Evolutionary conservation across 2,797 vertebrate species (phyloP), one percentile per base, ranked within the genome.

Genomic region (Molossus molossus): DNA sequence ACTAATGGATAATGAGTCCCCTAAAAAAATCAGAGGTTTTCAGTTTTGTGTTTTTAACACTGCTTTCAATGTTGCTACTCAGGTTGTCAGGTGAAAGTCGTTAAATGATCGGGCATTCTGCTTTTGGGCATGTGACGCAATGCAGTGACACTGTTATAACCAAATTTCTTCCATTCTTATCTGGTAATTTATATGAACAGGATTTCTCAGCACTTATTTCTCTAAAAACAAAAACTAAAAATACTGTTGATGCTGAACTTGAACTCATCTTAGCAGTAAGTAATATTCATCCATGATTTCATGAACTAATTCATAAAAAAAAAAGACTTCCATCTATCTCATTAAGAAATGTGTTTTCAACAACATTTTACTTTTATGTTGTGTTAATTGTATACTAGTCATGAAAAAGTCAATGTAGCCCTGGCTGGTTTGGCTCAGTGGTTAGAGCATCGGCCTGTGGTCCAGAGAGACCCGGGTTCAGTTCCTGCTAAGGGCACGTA

Each of bases 341-440:
- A 81, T 70, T 53, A 82, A 87, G 48, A 80, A 48, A 73, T 77
- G 21, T 5, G 27, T 70, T 94, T 95, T 94, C 53, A 81, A 57
- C 45, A 65, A 70, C 20, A 73, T 76, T 94, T 82, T 76, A 72
- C 48, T 90, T 75, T 93, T 76, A 94, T 21, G 8, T 48, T 81
- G 27, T 86, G 82, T 92, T 76, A 57, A 48, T 3, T 69, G 60
- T 62, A 48, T 60, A 55, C 5, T 62, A 55, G 18, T 53, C 57
- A 64, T 88, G 75, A 87, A 89, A 77, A 79, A 83, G 62, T 90
- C 76, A 84, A 21, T 12, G 55, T 20, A 87, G 23, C 33, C 33
- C 33, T 33, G 33, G 33, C 33, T 33, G 33, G 33, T 33, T 33
- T 33, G 2, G 33, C 33, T 33, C 33, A 33, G 33, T 33, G 33